Evolutionary conservation across 2,888 invertebrate genomes (phyloP), one percentile per base, ranked within the genome.

Genomic region (Koerneria pararmatus): DNA sequence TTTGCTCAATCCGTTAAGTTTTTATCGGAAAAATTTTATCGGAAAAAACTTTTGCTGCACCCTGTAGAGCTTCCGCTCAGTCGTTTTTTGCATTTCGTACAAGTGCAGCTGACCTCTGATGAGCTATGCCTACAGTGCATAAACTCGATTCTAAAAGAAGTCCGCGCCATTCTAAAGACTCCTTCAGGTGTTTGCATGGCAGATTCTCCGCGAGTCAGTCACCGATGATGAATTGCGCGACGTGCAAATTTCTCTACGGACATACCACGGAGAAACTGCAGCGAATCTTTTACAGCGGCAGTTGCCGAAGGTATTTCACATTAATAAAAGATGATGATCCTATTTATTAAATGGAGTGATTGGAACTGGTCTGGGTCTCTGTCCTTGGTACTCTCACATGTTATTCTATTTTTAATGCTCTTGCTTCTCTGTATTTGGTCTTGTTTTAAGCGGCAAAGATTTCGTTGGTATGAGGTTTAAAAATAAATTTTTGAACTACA

Each of bases 131-230:
- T n/a, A n/a, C n/a, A n/a, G n/a, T n/a, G n/a, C n/a, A n/a, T n/a
- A n/a, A n/a, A n/a, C n/a, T n/a, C n/a, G n/a, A n/a, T n/a, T n/a
- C n/a, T n/a, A n/a, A n/a, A n/a, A n/a, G n/a, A n/a, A n/a, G n/a
- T n/a, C n/a, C n/a, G n/a, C n/a, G n/a, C n/a, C n/a, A n/a, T n/a
- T n/a, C 57, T 37, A 24, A 24, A 8, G n/a, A 15, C 58, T 46
- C 15, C 72, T 77, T 46, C 69, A 80, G 80, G 82, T 82, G 29
- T 82, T 82, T 63, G 82, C 82, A 19, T 82, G 82, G 82, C 82
- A 82, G 67, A 80, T 82, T 32, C 74, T 82, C 15, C 79, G 82
- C 27, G 82, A 82, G 68, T 80, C 80, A 31, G 79, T 81, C 37
- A 78, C 79, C n/a, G 82, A 82, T 57, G 80, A 81, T 41, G 82